Evolutionary conservation across 2,113 vertebrate species (phyloP).

Genomic region (Nothobranchius furzeri): DNA sequence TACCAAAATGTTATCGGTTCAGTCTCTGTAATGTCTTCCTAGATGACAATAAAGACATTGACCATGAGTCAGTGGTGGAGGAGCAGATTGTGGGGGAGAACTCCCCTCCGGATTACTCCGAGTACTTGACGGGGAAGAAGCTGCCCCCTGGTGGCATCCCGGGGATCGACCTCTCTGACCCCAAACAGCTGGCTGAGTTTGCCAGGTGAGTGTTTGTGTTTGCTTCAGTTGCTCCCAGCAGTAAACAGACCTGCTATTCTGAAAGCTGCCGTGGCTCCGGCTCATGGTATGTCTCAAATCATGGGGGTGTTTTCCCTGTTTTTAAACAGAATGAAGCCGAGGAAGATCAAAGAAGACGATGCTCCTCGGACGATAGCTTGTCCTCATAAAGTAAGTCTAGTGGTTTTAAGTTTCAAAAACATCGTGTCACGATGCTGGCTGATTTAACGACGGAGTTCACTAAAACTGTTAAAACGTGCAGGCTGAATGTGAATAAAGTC

Average conservation of each 20-base stretch:
- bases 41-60: constrained; percentile 98
- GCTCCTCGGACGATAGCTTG: constrained; percentile 98
- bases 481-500: no score
- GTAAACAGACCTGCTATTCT: constrained; percentile 3
- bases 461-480: no score
- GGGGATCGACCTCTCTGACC: constrained; percentile 97
- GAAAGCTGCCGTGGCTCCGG: neutral
- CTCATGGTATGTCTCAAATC: no score
- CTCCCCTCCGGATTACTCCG: constrained; percentile 97
- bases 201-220: constrained; percentile 85
- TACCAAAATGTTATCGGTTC: constrained; percentile 70
- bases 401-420: neutral
- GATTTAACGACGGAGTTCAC: neutral
- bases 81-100: constrained; percentile 98
- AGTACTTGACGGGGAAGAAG: constrained; percentile 99
- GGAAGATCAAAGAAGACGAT: constrained; percentile 98
- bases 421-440: neutral
- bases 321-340: constrained; percentile 93
- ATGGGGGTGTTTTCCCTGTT: neutral
- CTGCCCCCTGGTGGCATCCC: constrained; percentile 98
- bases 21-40: constrained; percentile 80
- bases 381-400: constrained; percentile 94
- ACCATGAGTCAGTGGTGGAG: constrained; percentile 88
- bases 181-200: constrained; percentile 98
- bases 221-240: neutral